These are phyloP conservation scores for Cataglyphis altisquamis DNA, from an alignment of 2,888 invertebrate species.

Conservation along the genomic window DNA sequence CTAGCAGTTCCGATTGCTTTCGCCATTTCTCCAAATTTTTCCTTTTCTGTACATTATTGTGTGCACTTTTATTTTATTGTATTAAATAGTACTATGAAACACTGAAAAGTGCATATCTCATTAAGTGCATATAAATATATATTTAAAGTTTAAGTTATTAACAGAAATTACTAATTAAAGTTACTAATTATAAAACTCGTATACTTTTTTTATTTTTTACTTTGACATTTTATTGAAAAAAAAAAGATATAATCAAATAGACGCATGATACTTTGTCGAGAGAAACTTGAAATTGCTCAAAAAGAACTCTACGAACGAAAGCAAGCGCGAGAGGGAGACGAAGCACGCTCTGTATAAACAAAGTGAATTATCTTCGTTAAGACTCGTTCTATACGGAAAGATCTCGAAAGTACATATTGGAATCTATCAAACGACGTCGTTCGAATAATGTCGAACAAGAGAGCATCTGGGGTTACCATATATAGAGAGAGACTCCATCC, in stretches of 20 bases:
- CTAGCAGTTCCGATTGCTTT: background rate
- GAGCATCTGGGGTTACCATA: background rate
- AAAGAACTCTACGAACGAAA: slow-evolving; percentile 28
- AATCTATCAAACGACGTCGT: slow-evolving; percentile 36
- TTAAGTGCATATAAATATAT: background rate
- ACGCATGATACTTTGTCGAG: background rate
- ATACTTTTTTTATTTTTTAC: background rate
- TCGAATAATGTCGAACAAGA: slow-evolving; percentile 33
- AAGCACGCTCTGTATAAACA: slow-evolving; percentile 35
- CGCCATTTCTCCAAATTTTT: background rate
- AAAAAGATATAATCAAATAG: background rate
- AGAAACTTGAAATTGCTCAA: slow-evolving; percentile 37
- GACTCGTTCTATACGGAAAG: slow-evolving; percentile 19
- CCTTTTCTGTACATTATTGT: background rate
- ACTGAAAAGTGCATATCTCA: too few species aligned
- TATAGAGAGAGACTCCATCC: background rate
- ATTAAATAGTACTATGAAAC: too few species aligned
- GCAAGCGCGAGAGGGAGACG: background rate
- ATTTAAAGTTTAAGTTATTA: background rate
- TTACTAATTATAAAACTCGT: background rate
- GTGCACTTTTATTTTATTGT: too few species aligned
- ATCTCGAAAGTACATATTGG: slow-evolving; percentile 47
- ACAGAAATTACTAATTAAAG: background rate
- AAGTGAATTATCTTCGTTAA: slow-evolving; percentile 49
- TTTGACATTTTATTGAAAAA: background rate